These are phyloP conservation scores for Monochamus saltuarius DNA, from an alignment of 1,140 invertebrate genomes.

Conservation along the genomic window DNA sequence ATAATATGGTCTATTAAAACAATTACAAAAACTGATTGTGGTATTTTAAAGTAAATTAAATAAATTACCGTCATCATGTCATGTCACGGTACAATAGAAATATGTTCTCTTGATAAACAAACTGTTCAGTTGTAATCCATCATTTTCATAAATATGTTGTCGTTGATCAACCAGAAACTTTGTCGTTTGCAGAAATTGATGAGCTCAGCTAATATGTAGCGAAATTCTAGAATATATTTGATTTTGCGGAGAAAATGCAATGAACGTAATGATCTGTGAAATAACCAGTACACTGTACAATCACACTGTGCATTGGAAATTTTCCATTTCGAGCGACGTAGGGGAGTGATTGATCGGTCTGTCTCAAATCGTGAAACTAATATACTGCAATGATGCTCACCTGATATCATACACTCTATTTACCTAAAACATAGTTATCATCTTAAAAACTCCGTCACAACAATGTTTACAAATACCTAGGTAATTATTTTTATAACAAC, in stretches of 20 bases:
- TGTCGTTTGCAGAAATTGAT: slow-evolving; percentile 33
- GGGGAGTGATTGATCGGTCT: slow-evolving; percentile 26
- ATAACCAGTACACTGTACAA: slow-evolving; percentile 33
- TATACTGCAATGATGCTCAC: slow-evolving; percentile 28
- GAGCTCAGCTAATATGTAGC: slow-evolving; percentile 19
- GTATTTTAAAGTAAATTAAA: too few species aligned
- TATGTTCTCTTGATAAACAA: too few species aligned
- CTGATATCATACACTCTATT: slow-evolving; percentile 18
- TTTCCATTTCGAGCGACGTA: slow-evolving; percentile 11
- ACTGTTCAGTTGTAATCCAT: background rate
- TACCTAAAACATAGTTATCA: too few species aligned
- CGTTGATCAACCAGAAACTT: slow-evolving; percentile 14
- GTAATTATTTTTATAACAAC: too few species aligned
- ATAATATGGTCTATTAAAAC: too few species aligned
- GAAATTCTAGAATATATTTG: slow-evolving; percentile 17
- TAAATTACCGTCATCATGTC: too few species aligned
- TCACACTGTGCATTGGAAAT: slow-evolving; percentile 26
- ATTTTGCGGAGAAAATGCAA: slow-evolving; percentile 30
- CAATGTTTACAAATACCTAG: too few species aligned
- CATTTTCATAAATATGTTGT: slow-evolving; percentile 7
- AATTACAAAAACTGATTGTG: too few species aligned
- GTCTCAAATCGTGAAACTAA: slow-evolving; percentile 23
- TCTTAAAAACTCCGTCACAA: too few species aligned
- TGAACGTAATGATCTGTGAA: slow-evolving; percentile 31
- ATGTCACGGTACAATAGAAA: too few species aligned